Conservation (phyloP, 2,113 vertebrate species). For the Oenanthe melanoleuca region DNA sequence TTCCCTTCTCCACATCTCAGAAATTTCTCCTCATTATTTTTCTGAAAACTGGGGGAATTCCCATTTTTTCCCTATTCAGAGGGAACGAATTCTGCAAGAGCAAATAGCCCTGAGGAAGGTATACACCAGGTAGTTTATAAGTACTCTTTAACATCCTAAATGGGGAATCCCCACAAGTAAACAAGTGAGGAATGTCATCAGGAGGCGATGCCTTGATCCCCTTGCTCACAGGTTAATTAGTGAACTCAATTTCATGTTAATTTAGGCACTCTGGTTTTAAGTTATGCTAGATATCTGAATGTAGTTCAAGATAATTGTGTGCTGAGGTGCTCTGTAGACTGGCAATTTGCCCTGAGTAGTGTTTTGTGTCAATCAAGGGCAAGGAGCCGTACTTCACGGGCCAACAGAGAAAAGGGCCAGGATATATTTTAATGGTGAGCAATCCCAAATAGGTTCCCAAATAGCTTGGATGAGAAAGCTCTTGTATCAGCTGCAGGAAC, state of each 20-base stretch:
- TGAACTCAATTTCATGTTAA: background rate
- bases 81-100: background rate
- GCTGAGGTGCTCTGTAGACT: background rate
- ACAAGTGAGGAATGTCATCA: background rate
- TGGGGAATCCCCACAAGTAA: background rate
- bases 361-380: slow-evolving; percentile 16
- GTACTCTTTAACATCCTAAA: background rate
- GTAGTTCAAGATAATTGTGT: background rate
- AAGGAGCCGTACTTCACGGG: background rate
- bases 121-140: background rate
- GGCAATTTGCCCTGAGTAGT: background rate
- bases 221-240: background rate
- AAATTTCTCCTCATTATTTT: background rate
- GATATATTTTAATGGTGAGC: slow-evolving; percentile 37
- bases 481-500: slow-evolving; percentile 42
- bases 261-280: background rate
- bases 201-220: background rate
- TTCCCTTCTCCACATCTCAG: background rate
- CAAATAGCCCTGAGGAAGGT: background rate
- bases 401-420: slow-evolving; percentile 13
- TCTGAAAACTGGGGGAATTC: background rate
- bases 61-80: background rate
- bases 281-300: background rate
- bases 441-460: slow-evolving; percentile 11
- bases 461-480: slow-evolving; percentile 42